These are phyloP conservation scores for Drosophila biarmipes DNA, from an alignment of 1,140 invertebrate genomes.

Conservation along the genomic window DNA sequence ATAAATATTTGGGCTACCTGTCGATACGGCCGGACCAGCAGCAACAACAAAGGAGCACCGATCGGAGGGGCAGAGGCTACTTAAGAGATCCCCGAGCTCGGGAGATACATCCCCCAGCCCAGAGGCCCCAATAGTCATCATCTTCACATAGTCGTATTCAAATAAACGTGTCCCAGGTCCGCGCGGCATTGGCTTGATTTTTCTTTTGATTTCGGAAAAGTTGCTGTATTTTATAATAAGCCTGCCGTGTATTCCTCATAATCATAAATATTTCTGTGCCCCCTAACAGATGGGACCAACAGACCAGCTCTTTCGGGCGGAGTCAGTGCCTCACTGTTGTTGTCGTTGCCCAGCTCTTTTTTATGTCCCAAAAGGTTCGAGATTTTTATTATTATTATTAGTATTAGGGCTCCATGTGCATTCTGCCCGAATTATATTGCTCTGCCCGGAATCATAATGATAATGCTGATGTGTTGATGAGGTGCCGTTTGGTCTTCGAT, in stretches of 20 bases:
- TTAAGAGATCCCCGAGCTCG: conserved; percentile 54
- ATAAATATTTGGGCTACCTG: conserved; percentile 83
- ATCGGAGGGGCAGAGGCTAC: conserved; percentile 39
- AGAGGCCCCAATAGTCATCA: conserved; percentile 20
- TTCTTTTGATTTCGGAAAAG: conserved; percentile 81
- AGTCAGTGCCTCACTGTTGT: conserved; percentile 32
- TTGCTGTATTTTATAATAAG: conserved; percentile 83
- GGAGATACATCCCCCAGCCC: conserved; percentile 15
- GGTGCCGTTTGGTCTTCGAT: conserved; percentile 69
- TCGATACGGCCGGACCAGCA: conserved; percentile 59
- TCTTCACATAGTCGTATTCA: conserved; percentile 52
- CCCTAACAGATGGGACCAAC: conserved; percentile 27
- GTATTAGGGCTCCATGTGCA: conserved; percentile 18
- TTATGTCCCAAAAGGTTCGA: conserved; percentile 50
- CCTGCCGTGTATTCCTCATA: conserved; percentile 76
- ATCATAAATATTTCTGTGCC: conserved; percentile 79
- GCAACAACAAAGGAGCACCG: conserved; percentile 10
- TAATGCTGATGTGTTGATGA: conserved; percentile 83
- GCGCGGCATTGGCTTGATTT: conserved; percentile 62
- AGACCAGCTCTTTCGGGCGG: conserved; percentile 14
- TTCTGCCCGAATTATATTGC: conserved; percentile 39
- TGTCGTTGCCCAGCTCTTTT: conserved; percentile 19
- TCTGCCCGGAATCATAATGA: conserved; percentile 61
- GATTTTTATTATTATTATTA: conserved; percentile 62
- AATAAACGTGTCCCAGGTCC: conserved; percentile 52